Evolutionary conservation across 2,113 vertebrate species (phyloP).

Genomic region (Forbesichthys papilliferus): DNA sequence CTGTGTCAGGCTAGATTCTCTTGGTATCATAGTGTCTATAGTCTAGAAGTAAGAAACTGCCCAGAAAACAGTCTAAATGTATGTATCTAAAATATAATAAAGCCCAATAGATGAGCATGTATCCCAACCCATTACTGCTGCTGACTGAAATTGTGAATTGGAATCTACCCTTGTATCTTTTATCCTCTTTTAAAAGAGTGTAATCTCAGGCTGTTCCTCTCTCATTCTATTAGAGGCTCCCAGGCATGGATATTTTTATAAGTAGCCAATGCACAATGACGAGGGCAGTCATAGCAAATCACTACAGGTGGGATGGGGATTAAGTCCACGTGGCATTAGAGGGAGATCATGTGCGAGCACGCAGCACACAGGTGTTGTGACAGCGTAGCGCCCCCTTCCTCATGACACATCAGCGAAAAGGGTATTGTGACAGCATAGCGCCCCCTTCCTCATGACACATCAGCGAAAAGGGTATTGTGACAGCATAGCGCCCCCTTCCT

Average conservation of each 20-base stretch:
- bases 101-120: too few species aligned
- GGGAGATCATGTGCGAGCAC: not conserved
- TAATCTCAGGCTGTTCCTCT: slow-evolving; percentile 29
- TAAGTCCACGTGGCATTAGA: not conserved
- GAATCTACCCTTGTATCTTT: slow-evolving; percentile 18
- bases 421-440: too few species aligned
- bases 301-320: not conserved
- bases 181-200: slow-evolving; percentile 35
- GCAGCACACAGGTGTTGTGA: not conserved
- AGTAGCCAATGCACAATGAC: slow-evolving; percentile 26
- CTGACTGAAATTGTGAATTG: too few species aligned
- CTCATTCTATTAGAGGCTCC: slow-evolving; percentile 16
- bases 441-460: too few species aligned
- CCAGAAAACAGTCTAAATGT: too few species aligned
- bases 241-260: slow-evolving; percentile 39
- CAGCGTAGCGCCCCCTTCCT: too few species aligned
- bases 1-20: slow-evolving; percentile 4
- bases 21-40: slow-evolving; percentile 1
- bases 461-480: too few species aligned
- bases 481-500: too few species aligned
- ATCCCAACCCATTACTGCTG: too few species aligned
- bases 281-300: slow-evolving; percentile 8
- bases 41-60: not conserved
- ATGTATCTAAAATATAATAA: too few species aligned
- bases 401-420: too few species aligned